Conservation (phyloP, 2,888 invertebrate genomes). For the Cantharis nigra region DNA sequence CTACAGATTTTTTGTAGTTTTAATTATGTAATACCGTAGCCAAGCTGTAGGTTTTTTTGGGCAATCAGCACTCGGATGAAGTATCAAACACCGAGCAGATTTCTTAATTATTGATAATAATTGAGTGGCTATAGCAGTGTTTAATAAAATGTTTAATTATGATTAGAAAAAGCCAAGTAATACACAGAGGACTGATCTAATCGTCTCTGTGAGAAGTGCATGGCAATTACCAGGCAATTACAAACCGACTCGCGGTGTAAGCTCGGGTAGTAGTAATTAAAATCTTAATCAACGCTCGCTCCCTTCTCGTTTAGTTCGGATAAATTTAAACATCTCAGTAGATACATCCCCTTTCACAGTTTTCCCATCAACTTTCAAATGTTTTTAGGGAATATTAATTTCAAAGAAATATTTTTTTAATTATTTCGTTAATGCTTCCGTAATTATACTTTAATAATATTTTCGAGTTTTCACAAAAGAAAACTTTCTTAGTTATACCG, state of each 20-base stretch:
- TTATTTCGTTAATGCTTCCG: background rate
- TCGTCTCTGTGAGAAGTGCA: slow-evolving; percentile 36
- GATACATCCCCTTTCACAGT: slow-evolving; percentile 22
- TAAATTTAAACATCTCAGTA: slow-evolving; percentile 31
- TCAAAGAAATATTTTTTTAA: background rate
- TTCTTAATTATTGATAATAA: background rate
- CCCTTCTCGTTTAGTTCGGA: slow-evolving; percentile 34
- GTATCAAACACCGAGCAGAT: background rate
- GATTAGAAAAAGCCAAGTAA: slow-evolving; percentile 17
- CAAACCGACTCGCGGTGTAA: slow-evolving; percentile 39
- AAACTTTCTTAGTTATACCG: background rate
- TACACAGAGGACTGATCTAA: slow-evolving; percentile 24
- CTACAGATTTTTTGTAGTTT: background rate
- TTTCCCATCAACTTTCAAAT: slow-evolving; percentile 21
- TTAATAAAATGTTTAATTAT: background rate
- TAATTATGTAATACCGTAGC: background rate
- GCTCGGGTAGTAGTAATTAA: slow-evolving; percentile 35
- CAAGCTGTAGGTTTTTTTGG: background rate
- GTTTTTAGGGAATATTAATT: background rate
- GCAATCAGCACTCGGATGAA: background rate
- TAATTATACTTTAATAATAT: background rate
- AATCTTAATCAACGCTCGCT: slow-evolving; percentile 40
- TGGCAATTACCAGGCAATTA: slow-evolving; percentile 52
- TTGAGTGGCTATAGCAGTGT: background rate
- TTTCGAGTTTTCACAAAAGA: background rate